Evolutionary conservation across 2,113 vertebrate genomes (phyloP).

Genomic region (Rhombomys opimus): DNA sequence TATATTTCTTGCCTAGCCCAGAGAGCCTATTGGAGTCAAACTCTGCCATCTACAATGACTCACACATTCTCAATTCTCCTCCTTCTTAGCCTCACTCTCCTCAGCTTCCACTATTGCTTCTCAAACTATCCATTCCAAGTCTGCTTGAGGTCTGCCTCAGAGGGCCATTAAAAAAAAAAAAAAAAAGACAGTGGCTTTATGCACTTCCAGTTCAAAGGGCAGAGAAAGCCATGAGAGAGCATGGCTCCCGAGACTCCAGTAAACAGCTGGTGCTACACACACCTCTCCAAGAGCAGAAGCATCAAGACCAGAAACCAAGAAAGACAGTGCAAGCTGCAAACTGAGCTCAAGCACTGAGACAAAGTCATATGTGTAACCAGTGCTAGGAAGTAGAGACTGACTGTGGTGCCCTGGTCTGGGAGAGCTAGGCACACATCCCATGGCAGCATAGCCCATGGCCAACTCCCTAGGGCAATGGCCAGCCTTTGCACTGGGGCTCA

Average conservation of each 20-base stretch:
- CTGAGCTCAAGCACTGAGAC: neutral
- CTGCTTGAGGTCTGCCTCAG: slow-evolving; percentile 5
- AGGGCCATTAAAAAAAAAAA: neutral
- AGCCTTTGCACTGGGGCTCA: neutral
- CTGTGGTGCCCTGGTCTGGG: neutral
- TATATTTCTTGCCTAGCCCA: neutral
- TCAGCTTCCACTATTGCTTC: neutral
- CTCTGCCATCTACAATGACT: neutral
- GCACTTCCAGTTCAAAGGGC: neutral
- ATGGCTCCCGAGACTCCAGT: neutral
- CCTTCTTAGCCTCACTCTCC: neutral
- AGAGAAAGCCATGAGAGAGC: neutral
- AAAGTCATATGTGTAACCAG: neutral
- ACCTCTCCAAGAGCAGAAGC: neutral
- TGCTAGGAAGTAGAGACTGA: neutral
- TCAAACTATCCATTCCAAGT: neutral
- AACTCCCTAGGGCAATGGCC: neutral
- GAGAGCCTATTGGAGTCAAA: neutral
- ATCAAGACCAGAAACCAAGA: neutral
- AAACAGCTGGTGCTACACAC: neutral
- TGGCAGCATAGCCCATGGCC: neutral
- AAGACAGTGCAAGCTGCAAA: neutral
- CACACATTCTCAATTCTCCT: neutral
- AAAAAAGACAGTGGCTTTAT: neutral
- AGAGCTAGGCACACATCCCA: neutral